Evolutionary conservation across 2,797 vertebrate genomes (phyloP), one percentile per base, ranked within the genome.

Genomic region (Takifugu rubripes): DNA sequence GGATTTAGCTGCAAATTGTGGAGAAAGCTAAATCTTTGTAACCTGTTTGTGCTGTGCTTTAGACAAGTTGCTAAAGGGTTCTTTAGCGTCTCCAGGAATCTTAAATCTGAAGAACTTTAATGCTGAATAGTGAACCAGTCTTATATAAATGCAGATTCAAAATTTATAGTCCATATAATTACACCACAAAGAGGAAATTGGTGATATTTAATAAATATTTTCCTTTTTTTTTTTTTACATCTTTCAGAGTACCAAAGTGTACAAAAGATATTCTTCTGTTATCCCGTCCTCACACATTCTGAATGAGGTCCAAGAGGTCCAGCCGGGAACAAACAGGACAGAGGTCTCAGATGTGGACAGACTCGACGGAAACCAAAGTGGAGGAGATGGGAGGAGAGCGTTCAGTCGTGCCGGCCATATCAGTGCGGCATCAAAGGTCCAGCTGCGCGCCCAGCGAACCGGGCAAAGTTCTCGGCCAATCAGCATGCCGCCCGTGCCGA

Each of bases 401-500:
- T 72, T 85, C 51, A 77, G 83, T 52, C 93, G 89, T 65, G 78
- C 90, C 17, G 90, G 87, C 80, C 65, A 81, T 25, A 31, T 56
- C 10, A 24, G 42, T 0, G 14, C 82, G 52, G 55, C 87, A 45
- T 82, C 86, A 59, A 91, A 87, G 66, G 90, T 96, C 59, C 92
- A 94, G 5, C 64, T 96, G 42, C 91, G 93, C 10, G 27, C 77
- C 52, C 90, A 90, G 27, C 92, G 92, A 55, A 52, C 84, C 64
- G 93, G 92, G 58, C 59, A 81, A 1, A 42, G 49, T 3, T 81
- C 86, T 56, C 93, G 96, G 7, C 96, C 97, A 1, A 86, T 95
- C 74, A 99, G 97, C 90, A 91, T 98, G 82, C 97, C 96, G 57
- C 84, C 84, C 46, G 0, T 86, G 77, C 79, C 91, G 77, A 74